These are phyloP conservation scores for Petrophora chlorosata DNA, from an alignment of 2,888 invertebrate genomes.

Conservation along the genomic window DNA sequence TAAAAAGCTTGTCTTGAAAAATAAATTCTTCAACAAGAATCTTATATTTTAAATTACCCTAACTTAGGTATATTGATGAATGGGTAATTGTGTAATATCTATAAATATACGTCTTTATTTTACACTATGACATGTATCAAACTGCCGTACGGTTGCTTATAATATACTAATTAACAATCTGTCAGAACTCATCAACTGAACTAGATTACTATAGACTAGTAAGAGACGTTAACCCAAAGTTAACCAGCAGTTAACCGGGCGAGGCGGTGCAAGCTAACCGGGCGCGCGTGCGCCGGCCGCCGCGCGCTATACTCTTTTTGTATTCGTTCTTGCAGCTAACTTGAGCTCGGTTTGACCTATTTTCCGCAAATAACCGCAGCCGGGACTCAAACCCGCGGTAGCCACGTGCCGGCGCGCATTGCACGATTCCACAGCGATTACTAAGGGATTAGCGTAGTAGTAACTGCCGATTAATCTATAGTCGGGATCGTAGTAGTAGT, in stretches of 20 bases:
- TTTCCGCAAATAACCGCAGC: conserved; percentile 79
- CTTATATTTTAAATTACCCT: too few relatives aligned
- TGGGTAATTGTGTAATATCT: too few relatives aligned
- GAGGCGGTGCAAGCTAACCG: conserved; percentile 20
- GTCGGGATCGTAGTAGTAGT: too few relatives aligned
- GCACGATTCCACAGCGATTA: conserved; percentile 35
- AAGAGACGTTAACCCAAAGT: conserved; percentile 5
- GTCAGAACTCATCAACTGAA: too few relatives aligned
- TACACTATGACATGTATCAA: too few relatives aligned
- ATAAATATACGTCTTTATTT: too few relatives aligned
- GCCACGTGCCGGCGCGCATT: conserved; percentile 61
- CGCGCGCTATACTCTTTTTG: conserved; percentile 80
- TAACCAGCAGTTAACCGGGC: conserved; percentile 31
- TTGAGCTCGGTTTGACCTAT: conserved; percentile 79
- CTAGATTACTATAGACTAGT: too few relatives aligned
- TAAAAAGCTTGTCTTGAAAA: too few relatives aligned
- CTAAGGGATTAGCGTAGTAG: conserved; percentile 32
- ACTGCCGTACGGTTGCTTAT: too few relatives aligned
- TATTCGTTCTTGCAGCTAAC: conserved; percentile 81
- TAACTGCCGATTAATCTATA: neutral
- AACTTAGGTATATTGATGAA: too few relatives aligned
- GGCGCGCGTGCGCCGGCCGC: conserved; percentile 39
- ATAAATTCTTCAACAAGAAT: too few relatives aligned
- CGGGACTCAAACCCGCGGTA: conserved; percentile 58
- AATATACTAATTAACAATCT: too few relatives aligned